Conservation (phyloP, 92 coral and sea anemone species). For the Muricea muricata region DNA sequence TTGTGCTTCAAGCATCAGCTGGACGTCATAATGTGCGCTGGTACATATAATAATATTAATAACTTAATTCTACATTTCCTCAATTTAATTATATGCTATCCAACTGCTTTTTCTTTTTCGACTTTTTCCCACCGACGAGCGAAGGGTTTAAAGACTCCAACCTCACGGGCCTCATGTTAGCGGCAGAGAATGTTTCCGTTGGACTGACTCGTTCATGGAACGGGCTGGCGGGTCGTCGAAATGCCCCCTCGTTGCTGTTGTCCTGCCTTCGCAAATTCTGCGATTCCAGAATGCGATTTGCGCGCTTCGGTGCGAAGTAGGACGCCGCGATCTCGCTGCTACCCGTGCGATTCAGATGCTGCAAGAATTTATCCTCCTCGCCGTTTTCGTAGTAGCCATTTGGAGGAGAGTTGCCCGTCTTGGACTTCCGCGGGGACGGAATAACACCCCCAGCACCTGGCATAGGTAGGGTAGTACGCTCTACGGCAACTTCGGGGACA, state of each 20-base stretch:
- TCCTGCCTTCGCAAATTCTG: constrained; percentile 21
- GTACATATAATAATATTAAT: no score
- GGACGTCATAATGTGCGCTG: no score
- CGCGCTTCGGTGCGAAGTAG: constrained; percentile 94
- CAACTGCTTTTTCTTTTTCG: constrained; percentile 70
- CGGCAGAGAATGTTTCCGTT: constrained; percentile 11
- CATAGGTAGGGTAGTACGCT: constrained; percentile 89
- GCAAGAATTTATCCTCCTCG: constrained; percentile 82
- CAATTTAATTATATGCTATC: not conserved
- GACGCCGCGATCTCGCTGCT: constrained; percentile 77
- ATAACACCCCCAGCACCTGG: constrained; percentile 76
- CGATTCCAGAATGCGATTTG: constrained; percentile 74
- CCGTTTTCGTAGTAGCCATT: constrained; percentile 80
- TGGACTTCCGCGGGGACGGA: constrained; percentile 77
- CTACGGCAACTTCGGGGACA: constrained; percentile 82
- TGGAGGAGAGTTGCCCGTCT: constrained; percentile 74
- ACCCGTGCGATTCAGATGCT: constrained; percentile 75
- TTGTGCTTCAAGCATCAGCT: no score
- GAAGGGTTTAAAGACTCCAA: constrained; percentile 84
- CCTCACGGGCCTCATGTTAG: constrained; percentile 80
- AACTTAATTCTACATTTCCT: not conserved
- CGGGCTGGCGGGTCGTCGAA: constrained; percentile 19
- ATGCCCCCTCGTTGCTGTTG: not conserved
- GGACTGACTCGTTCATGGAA: constrained; percentile 10
- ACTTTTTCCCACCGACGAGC: constrained; percentile 74